Percentiles rank a stretch among this genome's conserved stretches.
These are phyloP conservation scores for Pelodytes ibericus DNA, from an alignment of 2,797 vertebrate genomes.

Conservation along the genomic window DNA sequence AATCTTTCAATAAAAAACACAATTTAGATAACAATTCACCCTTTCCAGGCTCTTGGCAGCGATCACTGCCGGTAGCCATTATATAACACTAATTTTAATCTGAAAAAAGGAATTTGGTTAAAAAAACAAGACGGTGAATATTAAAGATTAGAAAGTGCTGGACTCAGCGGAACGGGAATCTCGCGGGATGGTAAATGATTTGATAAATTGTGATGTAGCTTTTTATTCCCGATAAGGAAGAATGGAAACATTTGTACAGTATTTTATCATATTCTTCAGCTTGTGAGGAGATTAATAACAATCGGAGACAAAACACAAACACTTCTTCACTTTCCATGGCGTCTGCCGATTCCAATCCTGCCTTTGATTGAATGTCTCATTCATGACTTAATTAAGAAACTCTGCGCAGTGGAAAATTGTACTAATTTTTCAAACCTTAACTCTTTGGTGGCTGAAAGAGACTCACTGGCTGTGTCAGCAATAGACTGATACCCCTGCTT, in stretches of 20 bases:
- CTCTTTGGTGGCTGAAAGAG: not conserved
- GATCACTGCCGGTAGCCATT: no score
- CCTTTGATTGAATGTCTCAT: not conserved
- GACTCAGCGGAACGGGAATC: constrained; percentile 55
- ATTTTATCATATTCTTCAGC: constrained; percentile 15
- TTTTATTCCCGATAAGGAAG: constrained; percentile 52
- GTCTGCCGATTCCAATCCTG: not conserved
- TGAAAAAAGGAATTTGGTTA: constrained; percentile 51
- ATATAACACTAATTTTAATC: no score
- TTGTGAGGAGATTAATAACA: not conserved
- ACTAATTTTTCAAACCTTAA: not conserved
- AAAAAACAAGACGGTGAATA: constrained; percentile 36
- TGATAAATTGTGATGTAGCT: constrained; percentile 54
- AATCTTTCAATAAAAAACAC: constrained; percentile 30
- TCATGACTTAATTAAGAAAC: not conserved
- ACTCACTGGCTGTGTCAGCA: no score
- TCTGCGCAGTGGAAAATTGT: no score
- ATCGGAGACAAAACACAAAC: not conserved
- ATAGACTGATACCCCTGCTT: no score
- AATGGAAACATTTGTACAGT: constrained; percentile 11
- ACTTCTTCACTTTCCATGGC: not conserved
- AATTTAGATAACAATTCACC: constrained; percentile 48
- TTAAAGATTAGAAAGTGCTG: constrained; percentile 38
- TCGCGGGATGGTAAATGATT: constrained; percentile 52
- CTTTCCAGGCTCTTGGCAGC: no score